Percentiles rank a stretch among this genome's conserved stretches.
These are phyloP conservation scores for Malacoctenus gilli DNA, from an alignment of 2,797 vertebrate genomes.

Conservation along the genomic window DNA sequence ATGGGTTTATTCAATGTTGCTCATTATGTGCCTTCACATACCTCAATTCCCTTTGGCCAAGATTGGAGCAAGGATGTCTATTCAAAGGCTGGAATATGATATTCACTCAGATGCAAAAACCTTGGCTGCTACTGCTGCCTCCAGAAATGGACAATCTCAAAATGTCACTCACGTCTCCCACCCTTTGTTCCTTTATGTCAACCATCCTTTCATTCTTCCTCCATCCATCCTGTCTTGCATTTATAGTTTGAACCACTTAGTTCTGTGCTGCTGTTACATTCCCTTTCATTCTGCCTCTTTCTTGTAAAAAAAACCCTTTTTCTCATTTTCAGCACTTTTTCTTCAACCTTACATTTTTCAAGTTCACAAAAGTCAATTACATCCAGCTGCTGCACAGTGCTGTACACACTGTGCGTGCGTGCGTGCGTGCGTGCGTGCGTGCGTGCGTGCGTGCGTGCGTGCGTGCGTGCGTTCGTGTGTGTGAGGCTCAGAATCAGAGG, in stretches of 20 bases:
- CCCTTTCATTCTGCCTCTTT: conserved; percentile 30
- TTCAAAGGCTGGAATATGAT: conserved; percentile 50
- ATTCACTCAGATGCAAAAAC: conserved; percentile 63
- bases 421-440: too few relatives aligned
- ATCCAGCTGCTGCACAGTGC: conserved; percentile 1
- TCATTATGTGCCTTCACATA: conserved; percentile 53
- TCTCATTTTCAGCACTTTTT: conserved; percentile 1
- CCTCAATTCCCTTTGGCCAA: conserved; percentile 56
- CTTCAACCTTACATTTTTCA: background rate
- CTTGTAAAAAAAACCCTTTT: too few relatives aligned
- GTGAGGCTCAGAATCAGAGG: too few relatives aligned
- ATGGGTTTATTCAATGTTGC: conserved; percentile 55
- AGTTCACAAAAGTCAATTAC: conserved; percentile 3
- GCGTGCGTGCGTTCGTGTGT: too few relatives aligned
- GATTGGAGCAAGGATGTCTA: conserved; percentile 47
- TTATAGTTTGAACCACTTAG: conserved; percentile 16
- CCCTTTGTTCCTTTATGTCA: conserved; percentile 15
- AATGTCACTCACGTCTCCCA: conserved; percentile 31
- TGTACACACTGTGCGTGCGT: background rate
- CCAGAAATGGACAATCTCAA: conserved; percentile 49
- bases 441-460: too few relatives aligned
- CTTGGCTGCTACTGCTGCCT: conserved; percentile 34
- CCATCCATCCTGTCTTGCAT: too few relatives aligned
- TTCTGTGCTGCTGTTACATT: conserved; percentile 26
- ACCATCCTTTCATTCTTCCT: background rate